Conservation (phyloP, 2,113 vertebrate species). For the Montifringilla adamsi region DNA sequence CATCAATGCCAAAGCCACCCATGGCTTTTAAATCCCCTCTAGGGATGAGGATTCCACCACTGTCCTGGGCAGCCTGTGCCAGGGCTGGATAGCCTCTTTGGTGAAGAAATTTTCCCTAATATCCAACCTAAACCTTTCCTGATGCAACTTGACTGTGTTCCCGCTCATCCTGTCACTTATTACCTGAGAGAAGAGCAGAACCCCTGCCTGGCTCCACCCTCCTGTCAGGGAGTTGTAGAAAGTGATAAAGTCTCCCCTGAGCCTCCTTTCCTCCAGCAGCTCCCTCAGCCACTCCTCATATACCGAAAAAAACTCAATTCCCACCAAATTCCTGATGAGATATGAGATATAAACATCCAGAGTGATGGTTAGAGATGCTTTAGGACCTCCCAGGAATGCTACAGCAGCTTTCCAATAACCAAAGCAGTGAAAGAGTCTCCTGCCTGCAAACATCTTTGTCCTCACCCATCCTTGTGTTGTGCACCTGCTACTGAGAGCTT, state of each 20-base stretch:
- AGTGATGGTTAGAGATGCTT: neutral
- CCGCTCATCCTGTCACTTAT: neutral
- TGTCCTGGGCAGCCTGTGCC: neutral
- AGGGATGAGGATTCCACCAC: neutral
- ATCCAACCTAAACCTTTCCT: neutral
- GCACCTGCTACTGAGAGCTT: neutral
- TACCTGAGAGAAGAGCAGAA: neutral
- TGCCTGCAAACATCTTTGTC: neutral
- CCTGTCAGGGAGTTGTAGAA: neutral
- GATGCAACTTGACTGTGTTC: neutral
- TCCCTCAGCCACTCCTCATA: neutral
- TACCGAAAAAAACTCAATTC: neutral
- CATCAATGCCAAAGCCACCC: neutral
- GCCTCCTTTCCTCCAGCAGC: neutral
- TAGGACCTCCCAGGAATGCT: neutral
- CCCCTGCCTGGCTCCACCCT: neutral
- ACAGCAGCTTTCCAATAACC: neutral
- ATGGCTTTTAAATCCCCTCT: neutral
- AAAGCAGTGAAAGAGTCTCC: conserved; percentile 1
- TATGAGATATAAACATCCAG: neutral
- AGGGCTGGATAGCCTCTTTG: neutral
- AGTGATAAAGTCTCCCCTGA: neutral
- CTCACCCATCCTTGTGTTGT: neutral
- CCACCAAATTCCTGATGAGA: neutral
- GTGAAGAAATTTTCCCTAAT: neutral